phyloP scores from a whole-genome alignment of 2,797 vertebrate genomes.

The Molossus alvarezi region DNA sequence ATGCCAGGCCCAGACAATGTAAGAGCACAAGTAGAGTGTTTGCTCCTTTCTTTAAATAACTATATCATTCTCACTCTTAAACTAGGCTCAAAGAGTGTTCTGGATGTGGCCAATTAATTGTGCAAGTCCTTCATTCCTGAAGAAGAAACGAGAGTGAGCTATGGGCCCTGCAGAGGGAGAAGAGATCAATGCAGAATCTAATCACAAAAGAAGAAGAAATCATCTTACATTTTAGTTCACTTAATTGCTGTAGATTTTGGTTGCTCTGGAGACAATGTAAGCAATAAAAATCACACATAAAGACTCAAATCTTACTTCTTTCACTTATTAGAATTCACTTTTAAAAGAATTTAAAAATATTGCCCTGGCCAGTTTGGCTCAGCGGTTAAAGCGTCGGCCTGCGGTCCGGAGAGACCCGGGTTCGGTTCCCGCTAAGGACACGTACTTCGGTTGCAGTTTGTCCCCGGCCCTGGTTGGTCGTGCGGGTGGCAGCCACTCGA shows the following conservation, averaged over 20 bases:
- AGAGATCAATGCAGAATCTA: not conserved
- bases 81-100: not conserved
- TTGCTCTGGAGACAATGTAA: not conserved
- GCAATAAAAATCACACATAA: not conserved
- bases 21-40: accelerated
- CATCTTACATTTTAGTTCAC: not conserved
- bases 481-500: no score
- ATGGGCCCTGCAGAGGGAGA: not conserved
- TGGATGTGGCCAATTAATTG: not conserved
- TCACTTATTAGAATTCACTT: not conserved
- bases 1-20: not conserved
- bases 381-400: no score
- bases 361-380: no score
- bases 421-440: no score
- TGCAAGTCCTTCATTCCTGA: not conserved
- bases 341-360: conserved; percentile 10
- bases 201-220: not conserved
- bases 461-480: no score
- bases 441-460: no score
- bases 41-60: not conserved
- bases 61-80: not conserved
- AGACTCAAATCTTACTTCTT: not conserved
- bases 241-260: not conserved
- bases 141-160: not conserved
- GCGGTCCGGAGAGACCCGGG: no score